These are phyloP conservation scores for Ceyx margarethae DNA, from an alignment of 2,113 vertebrate genomes.

Conservation along the genomic window DNA sequence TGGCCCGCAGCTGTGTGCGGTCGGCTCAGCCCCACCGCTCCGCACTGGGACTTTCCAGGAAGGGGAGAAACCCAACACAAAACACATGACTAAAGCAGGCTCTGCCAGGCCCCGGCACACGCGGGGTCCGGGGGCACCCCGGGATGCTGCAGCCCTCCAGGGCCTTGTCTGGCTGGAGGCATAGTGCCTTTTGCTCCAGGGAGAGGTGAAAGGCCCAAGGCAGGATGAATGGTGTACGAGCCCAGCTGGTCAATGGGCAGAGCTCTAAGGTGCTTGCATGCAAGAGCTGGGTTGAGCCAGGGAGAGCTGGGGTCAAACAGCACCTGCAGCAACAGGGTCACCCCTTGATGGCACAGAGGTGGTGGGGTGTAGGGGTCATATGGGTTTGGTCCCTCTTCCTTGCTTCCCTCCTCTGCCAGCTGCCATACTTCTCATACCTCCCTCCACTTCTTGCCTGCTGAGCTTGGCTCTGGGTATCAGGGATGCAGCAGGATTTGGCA, in stretches of 20 bases:
- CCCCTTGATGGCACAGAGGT: background rate
- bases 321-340: fast-evolving
- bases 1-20: conserved; percentile 81
- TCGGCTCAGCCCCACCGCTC: conserved; percentile 71
- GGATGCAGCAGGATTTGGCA: conserved; percentile 11
- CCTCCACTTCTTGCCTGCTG: background rate
- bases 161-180: background rate
- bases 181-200: fast-evolving
- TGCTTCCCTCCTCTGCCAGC: background rate
- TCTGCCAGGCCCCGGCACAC: background rate
- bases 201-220: background rate
- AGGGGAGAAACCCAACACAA: conserved; percentile 64
- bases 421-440: too few species aligned
- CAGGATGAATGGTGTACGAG: background rate
- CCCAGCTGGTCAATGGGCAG: fast-evolving
- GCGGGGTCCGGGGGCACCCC: background rate
- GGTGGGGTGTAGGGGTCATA: fast-evolving
- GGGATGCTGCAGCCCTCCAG: background rate
- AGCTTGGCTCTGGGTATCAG: background rate
- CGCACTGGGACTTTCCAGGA: conserved; percentile 69
- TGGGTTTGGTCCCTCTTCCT: background rate
- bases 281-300: background rate
- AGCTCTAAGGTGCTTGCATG: background rate
- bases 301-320: background rate
- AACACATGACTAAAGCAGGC: conserved; percentile 55